These are phyloP conservation scores for Neosilurus mollespiculum DNA, from an alignment of 2,797 vertebrate genomes.

Conservation along the genomic window DNA sequence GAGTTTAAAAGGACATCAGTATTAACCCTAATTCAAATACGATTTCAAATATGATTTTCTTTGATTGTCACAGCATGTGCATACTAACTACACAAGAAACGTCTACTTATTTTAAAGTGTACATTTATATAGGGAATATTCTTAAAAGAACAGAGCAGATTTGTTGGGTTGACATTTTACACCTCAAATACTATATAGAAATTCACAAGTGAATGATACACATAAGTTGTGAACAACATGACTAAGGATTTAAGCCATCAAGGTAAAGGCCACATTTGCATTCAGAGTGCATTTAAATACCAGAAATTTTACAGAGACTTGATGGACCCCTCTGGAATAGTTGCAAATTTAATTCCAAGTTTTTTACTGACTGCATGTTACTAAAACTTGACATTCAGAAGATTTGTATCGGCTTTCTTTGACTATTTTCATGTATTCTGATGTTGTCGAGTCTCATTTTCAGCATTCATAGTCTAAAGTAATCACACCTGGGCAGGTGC, in stretches of 20 bases:
- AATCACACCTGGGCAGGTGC: conserved; percentile 30
- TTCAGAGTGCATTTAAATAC: background rate
- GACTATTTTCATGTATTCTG: background rate
- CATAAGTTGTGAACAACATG: background rate
- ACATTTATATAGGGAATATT: background rate
- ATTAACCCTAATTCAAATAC: background rate
- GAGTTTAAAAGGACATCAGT: background rate
- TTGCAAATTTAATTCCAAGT: background rate
- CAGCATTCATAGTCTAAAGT: background rate
- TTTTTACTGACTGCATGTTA: background rate
- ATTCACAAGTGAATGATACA: background rate
- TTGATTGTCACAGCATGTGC: background rate
- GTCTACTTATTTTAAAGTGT: background rate
- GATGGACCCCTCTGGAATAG: background rate
- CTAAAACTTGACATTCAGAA: background rate
- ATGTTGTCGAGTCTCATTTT: background rate
- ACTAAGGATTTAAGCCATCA: background rate
- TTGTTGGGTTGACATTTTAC: background rate
- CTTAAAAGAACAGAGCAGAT: background rate
- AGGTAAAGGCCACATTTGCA: conserved; percentile 13
- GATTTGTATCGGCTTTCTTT: background rate
- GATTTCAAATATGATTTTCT: background rate
- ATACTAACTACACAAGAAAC: background rate
- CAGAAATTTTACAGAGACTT: background rate
- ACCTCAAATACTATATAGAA: background rate